Base-by-base conservation (phyloP, 2,888 invertebrate genomes). In the Phengaris arion region DNA sequence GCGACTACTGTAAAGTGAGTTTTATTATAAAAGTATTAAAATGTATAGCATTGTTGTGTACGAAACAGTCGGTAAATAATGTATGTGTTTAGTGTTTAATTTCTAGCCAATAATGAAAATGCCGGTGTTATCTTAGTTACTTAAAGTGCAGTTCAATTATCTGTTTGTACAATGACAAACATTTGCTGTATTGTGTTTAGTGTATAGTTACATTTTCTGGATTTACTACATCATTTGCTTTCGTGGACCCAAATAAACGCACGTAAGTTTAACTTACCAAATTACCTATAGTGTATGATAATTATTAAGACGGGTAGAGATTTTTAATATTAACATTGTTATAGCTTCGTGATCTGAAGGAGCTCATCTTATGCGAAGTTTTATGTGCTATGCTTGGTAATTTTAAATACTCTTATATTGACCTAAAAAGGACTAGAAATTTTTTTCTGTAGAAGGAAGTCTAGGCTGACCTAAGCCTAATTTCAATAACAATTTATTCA, bases 221-320 rank as follows among this genome's bases (percentile, higher is more conserved):
- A 78, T 74, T 77, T 76, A 77, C 76, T 76, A 85, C 84, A 87
- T 10, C 12, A 55, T 86, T 87, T 86, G 85, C 82, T 79, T 87
- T 81, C 83, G 87, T 80, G 89, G 88, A 90, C 88, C 87, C 87
- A 85, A 89, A 87, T 89, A 90, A 87, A 83, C 84, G 82, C 86
- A 87, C 84, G 93, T 93, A 86, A 92, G 92, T 93, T 91, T 92
- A 92, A 91, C 91, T 91, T 90, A 88, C 78, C 81, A 84, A 81
- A 4, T 59, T 35, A 57, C n/a, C 15, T 22, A 46, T 55, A 15
- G 6, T 74, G 13, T 54, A 52, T 72, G 22, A 59, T 74, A 76
- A 78, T 75, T 75, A 75, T 72, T 74, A 78, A 75, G 64, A 77
- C 77, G 57, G 75, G 77, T 77, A 77, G 74, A 74, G 5, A 22